Conservation (phyloP, 2,797 vertebrate species). For the Menidia menidia region DNA sequence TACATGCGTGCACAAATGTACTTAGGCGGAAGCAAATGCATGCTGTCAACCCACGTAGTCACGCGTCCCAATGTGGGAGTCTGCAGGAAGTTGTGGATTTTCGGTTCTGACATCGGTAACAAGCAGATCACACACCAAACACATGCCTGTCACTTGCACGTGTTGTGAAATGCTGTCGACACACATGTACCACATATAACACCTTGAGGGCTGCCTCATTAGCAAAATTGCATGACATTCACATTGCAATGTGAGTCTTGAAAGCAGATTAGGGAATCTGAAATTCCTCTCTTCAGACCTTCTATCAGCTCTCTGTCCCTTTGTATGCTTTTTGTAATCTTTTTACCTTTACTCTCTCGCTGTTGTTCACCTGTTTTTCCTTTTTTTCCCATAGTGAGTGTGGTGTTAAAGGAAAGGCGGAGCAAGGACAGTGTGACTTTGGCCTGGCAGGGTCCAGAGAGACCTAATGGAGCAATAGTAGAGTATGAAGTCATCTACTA, state of each 20-base stretch:
- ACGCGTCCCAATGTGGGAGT: conserved; percentile 6
- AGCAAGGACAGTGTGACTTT: conserved; percentile 89
- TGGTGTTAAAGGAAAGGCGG: conserved; percentile 87
- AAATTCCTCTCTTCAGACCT: neutral
- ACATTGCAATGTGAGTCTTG: conserved; percentile 27
- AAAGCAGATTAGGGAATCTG: conserved; percentile 35
- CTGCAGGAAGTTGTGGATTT: conserved; percentile 22
- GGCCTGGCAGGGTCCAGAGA: conserved; percentile 87
- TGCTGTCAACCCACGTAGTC: conserved; percentile 26
- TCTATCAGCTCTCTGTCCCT: neutral
- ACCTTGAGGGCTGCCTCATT: conserved; percentile 51
- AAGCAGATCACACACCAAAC: conserved; percentile 28
- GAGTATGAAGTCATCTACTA: conserved; percentile 90
- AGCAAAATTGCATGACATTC: conserved; percentile 30
- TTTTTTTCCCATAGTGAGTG: conserved; percentile 78
- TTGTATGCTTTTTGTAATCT: conserved; percentile 1
- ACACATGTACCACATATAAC: conserved; percentile 41
- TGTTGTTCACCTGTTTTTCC: conserved; percentile 8
- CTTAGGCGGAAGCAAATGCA: conserved; percentile 2
- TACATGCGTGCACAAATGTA: neutral
- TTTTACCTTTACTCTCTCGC: conserved; percentile 20
- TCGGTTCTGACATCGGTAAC: conserved; percentile 25
- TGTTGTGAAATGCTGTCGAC: neutral
- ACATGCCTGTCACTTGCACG: neutral
- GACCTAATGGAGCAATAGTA: conserved; percentile 83